A percentile compares a stretch with the other conserved stretches of the same genome.
Conservation (phyloP, 2,797 vertebrate species). For the Prunella strophiata region DNA sequence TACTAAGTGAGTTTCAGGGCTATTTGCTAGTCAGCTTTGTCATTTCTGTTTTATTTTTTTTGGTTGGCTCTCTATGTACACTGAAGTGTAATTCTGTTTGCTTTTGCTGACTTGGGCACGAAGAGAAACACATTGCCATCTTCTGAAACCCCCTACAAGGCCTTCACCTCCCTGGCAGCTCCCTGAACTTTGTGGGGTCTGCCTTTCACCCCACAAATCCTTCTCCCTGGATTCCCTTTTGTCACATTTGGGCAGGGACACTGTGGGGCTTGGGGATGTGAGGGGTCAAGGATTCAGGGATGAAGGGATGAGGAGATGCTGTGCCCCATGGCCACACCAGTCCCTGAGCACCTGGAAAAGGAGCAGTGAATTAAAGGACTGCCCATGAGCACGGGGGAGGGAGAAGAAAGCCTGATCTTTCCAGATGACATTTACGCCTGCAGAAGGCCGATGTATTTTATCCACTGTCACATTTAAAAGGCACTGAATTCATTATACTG, state of each 20-base stretch:
- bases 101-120: neutral
- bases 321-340: neutral
- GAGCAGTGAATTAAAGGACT: neutral
- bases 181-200: neutral
- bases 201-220: neutral
- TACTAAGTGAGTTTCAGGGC: slow-evolving; percentile 20
- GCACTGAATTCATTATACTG: slow-evolving; percentile 33
- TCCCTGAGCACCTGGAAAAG: neutral
- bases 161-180: neutral
- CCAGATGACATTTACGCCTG: slow-evolving; percentile 56
- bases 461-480: slow-evolving; percentile 63
- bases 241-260: fast-evolving
- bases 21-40: neutral
- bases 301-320: fast-evolving
- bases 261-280: neutral
- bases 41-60: neutral
- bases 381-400: fast-evolving
- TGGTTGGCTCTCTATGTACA: neutral
- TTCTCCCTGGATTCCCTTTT: neutral
- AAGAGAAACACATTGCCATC: neutral
- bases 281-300: neutral
- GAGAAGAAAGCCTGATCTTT: slow-evolving; percentile 44
- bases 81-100: neutral
- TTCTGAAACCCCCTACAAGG: neutral
- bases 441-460: slow-evolving; percentile 26